A percentile compares a stretch with the other conserved stretches of the same genome.
Evolutionary conservation across 2,113 vertebrate genomes (phyloP).

Genomic region (Entelurus aequoreus): DNA sequence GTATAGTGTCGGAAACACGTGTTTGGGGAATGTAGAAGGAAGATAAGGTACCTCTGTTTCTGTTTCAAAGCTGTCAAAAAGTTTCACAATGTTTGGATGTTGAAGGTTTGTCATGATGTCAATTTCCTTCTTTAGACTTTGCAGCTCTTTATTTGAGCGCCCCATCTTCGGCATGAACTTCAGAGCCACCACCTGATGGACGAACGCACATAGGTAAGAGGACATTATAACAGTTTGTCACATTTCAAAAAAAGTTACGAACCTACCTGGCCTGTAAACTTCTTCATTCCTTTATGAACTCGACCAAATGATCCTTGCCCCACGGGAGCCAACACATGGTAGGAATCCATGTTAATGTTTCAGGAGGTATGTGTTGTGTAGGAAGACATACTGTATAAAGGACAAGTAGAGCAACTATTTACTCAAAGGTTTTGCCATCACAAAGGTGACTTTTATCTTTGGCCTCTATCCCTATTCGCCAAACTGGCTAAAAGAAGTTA

Average conservation of each 20-base stretch:
- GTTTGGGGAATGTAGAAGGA: not conserved
- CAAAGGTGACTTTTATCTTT: conserved; percentile 4
- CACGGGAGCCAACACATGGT: conserved; percentile 85
- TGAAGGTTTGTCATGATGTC: conserved; percentile 88
- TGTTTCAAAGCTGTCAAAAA: conserved; percentile 94
- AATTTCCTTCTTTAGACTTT: conserved; percentile 84
- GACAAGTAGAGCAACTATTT: not conserved
- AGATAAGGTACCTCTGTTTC: conserved; percentile 78
- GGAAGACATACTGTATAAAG: not conserved
- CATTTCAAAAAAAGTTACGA: not conserved
- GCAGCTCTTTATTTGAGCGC: conserved; percentile 86
- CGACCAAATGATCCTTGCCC: conserved; percentile 92
- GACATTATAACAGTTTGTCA: not conserved
- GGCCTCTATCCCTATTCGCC: not conserved
- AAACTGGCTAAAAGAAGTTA: no score
- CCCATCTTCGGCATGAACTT: conserved; percentile 95
- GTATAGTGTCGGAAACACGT: not conserved
- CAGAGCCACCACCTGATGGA: conserved; percentile 84
- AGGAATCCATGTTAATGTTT: conserved; percentile 76
- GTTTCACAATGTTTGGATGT: conserved; percentile 91
- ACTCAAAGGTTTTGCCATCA: not conserved
- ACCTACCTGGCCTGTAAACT: conserved; percentile 82
- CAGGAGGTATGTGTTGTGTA: not conserved
- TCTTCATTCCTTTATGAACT: conserved; percentile 89
- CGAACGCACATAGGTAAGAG: not conserved